phyloP scores from a whole-genome alignment of 2,113 vertebrate genomes.

The Gadus chalcogrammus region DNA sequence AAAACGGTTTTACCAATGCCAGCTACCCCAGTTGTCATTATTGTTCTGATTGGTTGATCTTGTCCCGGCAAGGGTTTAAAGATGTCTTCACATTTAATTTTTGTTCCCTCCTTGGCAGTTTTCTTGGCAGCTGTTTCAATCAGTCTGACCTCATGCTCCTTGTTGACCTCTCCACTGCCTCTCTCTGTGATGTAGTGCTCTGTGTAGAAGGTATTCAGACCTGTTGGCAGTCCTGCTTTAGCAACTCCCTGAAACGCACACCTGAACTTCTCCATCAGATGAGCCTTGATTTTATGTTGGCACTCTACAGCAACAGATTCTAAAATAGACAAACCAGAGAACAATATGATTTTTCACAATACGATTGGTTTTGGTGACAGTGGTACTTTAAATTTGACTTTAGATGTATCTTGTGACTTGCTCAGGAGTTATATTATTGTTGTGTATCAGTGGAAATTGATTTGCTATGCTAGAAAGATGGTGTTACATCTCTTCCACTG shows the following conservation, averaged over 20 bases:
- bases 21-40: too few relatives aligned
- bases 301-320: neutral
- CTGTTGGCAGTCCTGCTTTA: neutral
- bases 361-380: too few relatives aligned
- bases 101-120: constrained; percentile 2
- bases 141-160: constrained; percentile 17
- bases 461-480: too few relatives aligned
- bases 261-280: neutral
- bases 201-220: constrained; percentile 10
- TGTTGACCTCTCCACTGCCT: constrained; percentile 1
- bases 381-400: too few relatives aligned
- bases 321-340: too few relatives aligned
- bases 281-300: neutral
- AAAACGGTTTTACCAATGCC: too few relatives aligned
- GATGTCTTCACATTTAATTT: constrained; percentile 3
- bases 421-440: too few relatives aligned
- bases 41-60: neutral
- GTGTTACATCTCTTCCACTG: too few relatives aligned
- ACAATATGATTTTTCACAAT: too few relatives aligned
- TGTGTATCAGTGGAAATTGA: too few relatives aligned
- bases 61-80: neutral
- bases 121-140: constrained; percentile 15
- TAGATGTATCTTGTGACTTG: too few relatives aligned
- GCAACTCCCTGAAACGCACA: neutral
- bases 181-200: constrained; percentile 30